Evolutionary conservation across 2,888 invertebrate species (phyloP).

Genomic region (Notodonta dromedarius): DNA sequence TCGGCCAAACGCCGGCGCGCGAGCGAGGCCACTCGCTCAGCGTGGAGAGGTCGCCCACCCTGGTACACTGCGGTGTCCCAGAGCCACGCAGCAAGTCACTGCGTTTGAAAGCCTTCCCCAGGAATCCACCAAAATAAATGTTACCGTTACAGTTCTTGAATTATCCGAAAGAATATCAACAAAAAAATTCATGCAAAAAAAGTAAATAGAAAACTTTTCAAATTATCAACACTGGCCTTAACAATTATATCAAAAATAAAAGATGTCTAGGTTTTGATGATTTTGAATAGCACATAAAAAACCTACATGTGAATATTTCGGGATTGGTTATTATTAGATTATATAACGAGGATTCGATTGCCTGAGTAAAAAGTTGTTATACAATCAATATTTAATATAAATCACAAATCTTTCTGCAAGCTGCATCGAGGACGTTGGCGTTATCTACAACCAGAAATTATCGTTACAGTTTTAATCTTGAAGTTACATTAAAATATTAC

Average conservation of each 20-base stretch:
- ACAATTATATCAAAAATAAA: conserved; percentile 10
- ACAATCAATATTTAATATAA: conserved; percentile 1
- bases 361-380: conserved; percentile 1
- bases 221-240: conserved; percentile 6
- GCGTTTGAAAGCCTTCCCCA: conserved; percentile 60
- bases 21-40: conserved; percentile 70
- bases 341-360: conserved; percentile 12
- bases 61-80: conserved; percentile 50
- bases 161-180: not conserved
- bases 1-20: conserved; percentile 48
- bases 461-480: not conserved
- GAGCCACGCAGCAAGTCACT: conserved; percentile 76
- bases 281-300: conserved; percentile 53
- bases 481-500: too few relatives aligned
- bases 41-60: conserved; percentile 61
- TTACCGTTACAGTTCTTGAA: not conserved
- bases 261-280: conserved; percentile 35
- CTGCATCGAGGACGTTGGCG: not conserved
- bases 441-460: not conserved
- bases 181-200: not conserved
- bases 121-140: conserved; percentile 47
- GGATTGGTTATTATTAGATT: conserved; percentile 5
- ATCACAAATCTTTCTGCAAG: conserved; percentile 2
- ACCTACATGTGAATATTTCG: conserved; percentile 21
- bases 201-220: not conserved